These are phyloP conservation scores for Melanotaenia parkinsoni DNA, from an alignment of 2,797 vertebrate species.

Conservation along the genomic window DNA sequence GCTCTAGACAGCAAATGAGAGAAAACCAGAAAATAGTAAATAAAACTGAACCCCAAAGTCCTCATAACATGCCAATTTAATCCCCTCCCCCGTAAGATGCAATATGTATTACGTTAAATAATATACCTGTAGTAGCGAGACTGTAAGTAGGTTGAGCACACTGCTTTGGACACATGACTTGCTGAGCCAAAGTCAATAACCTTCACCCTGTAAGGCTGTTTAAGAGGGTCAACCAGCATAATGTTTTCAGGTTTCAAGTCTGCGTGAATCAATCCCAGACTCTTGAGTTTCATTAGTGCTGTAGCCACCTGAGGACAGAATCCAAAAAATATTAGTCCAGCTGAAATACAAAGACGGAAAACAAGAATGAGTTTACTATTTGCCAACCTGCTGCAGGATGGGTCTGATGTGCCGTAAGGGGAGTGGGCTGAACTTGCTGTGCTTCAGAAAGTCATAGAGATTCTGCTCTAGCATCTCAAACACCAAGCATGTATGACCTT, in stretches of 20 bases:
- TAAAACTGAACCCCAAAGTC: not conserved
- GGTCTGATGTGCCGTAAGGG: constrained; percentile 88
- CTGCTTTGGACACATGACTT: constrained; percentile 98
- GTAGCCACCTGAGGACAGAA: constrained; percentile 88
- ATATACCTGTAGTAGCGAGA: constrained; percentile 96
- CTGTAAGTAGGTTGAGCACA: constrained; percentile 98
- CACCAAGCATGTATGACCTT: constrained; percentile 97
- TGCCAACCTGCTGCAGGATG: constrained; percentile 82
- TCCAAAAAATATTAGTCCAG: not conserved
- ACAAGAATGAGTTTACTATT: not conserved
- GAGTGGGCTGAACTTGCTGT: constrained; percentile 98
- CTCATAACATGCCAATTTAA: not conserved
- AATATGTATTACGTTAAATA: not conserved
- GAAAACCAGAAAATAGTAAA: not conserved
- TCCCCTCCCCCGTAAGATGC: not conserved
- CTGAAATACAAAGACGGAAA: not conserved
- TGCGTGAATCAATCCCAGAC: constrained; percentile 96
- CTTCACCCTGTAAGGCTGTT: constrained; percentile 97
- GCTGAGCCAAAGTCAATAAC: constrained; percentile 99
- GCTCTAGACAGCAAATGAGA: constrained; percentile 83
- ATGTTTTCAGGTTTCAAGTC: constrained; percentile 99
- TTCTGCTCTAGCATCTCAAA: constrained; percentile 99
- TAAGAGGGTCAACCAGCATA: constrained; percentile 96
- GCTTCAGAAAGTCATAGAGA: constrained; percentile 98
- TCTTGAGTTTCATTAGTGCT: constrained; percentile 98